Evolutionary conservation across 2,797 vertebrate species (phyloP).

Genomic region (Okamejei kenojei): DNA sequence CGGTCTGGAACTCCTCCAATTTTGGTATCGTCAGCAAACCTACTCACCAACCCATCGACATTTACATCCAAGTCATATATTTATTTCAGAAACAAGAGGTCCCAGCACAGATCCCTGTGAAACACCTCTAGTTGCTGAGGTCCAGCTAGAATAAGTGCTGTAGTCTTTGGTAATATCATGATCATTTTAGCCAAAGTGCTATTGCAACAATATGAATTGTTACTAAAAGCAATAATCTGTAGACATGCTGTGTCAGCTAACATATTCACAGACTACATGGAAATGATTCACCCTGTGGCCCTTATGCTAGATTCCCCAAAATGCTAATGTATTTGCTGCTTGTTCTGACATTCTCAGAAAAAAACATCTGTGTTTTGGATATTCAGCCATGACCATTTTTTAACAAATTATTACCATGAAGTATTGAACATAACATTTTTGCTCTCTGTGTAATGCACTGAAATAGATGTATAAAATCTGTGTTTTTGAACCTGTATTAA

Average conservation of each 20-base stretch:
- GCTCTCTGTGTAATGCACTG: neutral
- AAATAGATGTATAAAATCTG: neutral
- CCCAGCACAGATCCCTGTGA: too few relatives aligned
- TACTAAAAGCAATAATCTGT: neutral
- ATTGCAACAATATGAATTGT: neutral
- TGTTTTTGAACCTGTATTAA: neutral
- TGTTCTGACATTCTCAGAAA: neutral
- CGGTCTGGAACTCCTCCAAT: too few relatives aligned
- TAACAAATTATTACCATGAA: neutral
- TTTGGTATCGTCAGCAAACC: too few relatives aligned
- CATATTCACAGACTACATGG: neutral
- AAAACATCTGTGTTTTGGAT: neutral
- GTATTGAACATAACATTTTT: neutral
- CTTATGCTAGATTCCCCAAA: neutral
- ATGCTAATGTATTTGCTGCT: too few relatives aligned
- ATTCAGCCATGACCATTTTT: neutral
- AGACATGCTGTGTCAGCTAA: neutral
- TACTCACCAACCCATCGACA: too few relatives aligned
- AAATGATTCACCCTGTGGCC: neutral
- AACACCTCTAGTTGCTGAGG: too few relatives aligned
- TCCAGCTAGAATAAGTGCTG: too few relatives aligned
- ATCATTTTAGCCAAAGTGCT: neutral
- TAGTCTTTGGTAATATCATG: too few relatives aligned
- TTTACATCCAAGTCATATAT: too few relatives aligned
- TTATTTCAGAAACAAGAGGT: too few relatives aligned